Base-by-base conservation (phyloP, 1,140 invertebrate species). In the Meloidogyne hapla region DNA sequence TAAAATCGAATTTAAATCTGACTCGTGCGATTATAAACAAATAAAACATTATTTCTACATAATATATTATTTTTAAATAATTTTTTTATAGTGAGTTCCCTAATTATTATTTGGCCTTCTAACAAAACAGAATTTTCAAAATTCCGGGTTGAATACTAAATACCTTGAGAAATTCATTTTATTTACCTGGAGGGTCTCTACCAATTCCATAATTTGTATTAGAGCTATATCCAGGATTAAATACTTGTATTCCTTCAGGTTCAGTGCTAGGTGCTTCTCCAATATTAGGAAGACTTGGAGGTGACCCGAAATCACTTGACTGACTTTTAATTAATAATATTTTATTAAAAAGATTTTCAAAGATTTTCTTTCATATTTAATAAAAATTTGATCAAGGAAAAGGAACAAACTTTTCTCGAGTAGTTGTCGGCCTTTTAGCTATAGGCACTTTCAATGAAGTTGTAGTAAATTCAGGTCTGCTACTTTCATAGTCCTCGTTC, bases 171-270 rank as follows among this genome's bases (percentile, higher is more conserved):
- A 33, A 33, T 6, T 33, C 33, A 33, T 33, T 33, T 56, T n/a
- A n/a, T n/a, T 56, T 64, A 61, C 70, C 70, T 21, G 70, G 70
- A 23, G 70, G 70, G 21, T 73, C 70, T 13, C 42, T 42, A 8
- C 21, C 63, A 66, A 66, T 42, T 26, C 61, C 13, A 15, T 28
- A 12, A 21, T 56, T 42, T 33, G 33, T 33, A 45, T 79, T 62
- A 10, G 67, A 6, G 21, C 38, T 25, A 23, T 61, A 71, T 13
- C 23, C 66, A 45, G 75, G 48, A 23, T 38, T 45, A 63, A 76
- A 56, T 21, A 64, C n/a, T 62, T 66, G 61, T 28, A 56, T 61
- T n/a, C 28, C 69, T 15, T 65, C 48, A 21, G 33, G 42, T 69
- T 69, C 18, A 56, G 2, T n/a, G 56, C 48, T 62, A 23, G 70